Evolutionary conservation across 2,113 vertebrate species (phyloP).

Genomic region (Periophthalmus modestus): DNA sequence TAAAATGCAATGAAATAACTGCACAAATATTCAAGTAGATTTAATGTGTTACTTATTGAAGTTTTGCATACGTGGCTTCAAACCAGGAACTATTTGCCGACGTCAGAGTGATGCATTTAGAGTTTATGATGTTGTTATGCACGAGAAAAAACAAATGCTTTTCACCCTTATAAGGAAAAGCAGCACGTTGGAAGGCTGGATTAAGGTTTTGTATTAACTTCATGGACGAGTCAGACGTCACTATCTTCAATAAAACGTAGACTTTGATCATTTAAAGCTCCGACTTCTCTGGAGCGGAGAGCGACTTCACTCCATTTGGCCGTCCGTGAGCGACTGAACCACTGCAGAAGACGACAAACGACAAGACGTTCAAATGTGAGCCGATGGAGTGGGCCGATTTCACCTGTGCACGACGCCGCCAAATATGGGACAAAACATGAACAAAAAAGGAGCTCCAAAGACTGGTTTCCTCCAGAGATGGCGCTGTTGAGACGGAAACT

Average conservation of each 20-base stretch:
- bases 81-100: not conserved
- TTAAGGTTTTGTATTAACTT: not conserved
- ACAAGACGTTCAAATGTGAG: not conserved
- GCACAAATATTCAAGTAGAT: too few relatives aligned
- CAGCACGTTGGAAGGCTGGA: not conserved
- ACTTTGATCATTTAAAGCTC: constrained; percentile 30
- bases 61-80: not conserved
- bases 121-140: not conserved
- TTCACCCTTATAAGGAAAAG: not conserved
- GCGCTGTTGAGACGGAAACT: constrained; percentile 15
- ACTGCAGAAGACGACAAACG: not conserved
- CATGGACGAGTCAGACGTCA: not conserved
- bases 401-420: not conserved
- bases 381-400: constrained; percentile 15
- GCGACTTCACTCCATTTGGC: constrained; percentile 1
- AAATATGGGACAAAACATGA: not conserved
- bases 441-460: constrained; percentile 46
- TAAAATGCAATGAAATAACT: too few relatives aligned
- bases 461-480: constrained; percentile 40
- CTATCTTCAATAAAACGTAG: constrained; percentile 14
- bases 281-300: not conserved
- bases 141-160: not conserved
- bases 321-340: not conserved
- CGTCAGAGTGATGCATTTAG: not conserved
- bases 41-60: too few relatives aligned